Evolutionary conservation across 2,797 vertebrate genomes (phyloP), one percentile per base, ranked within the genome.

Genomic region (Hypotaenidia okinawae): DNA sequence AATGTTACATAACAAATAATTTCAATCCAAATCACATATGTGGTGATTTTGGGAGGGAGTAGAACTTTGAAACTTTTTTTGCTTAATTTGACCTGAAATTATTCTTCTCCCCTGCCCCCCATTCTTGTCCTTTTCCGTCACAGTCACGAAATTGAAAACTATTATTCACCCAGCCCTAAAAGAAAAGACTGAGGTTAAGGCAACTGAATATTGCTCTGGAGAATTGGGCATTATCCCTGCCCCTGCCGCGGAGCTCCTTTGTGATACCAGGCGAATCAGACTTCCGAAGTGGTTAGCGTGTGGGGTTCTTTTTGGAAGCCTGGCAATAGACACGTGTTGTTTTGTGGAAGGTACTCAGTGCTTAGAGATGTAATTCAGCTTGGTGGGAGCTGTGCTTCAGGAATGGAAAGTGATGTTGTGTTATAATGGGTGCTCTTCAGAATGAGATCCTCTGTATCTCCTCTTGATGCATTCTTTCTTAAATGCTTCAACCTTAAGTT

Each of bases 41-140:
- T 52, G 15, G 11, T 55, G 41, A 28, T 67, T 52, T 19, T 33
- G 16, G 25, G 43, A 77, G 23, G 15, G 17, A 83, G 8, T 54
- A 47, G 23, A 69, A 43, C 37, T 70, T 58, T 1, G 13, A 63
- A 70, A 57, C 27, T 17, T 35, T 45, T 2, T 75, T 54, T 55
- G 4, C 82, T 85, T 33, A 63, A 10, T 47, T 68, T 72, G 43
- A 62, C 33, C 27, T 41, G 59, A 79, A 72, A 37, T 82, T 0
- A 30, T 16, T 37, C 8, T 5, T 30, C 5, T 13, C 23, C 47
- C 24, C 14, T 3, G 9, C 1, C 4, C 17, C 1, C 4, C 2
- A 3, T 12, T 49, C 14, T 52, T 55, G 45, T 32, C 19, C 17
- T 37, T 47, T 21, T 15, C 2, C 2, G 2, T 51, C 82, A 66